These are phyloP conservation scores for Spodoptera exigua DNA, from an alignment of 2,888 invertebrate genomes.

Conservation along the genomic window DNA sequence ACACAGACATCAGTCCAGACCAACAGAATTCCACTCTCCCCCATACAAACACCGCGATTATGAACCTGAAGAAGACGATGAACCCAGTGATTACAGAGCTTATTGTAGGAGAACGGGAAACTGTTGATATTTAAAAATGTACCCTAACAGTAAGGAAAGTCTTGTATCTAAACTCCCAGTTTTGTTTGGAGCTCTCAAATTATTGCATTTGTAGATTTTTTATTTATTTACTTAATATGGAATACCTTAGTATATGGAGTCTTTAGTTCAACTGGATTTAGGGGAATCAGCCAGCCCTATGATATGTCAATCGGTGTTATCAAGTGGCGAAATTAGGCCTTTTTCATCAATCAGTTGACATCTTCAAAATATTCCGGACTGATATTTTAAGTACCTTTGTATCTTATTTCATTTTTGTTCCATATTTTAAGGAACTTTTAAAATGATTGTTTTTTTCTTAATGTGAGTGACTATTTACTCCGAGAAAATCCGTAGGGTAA, in stretches of 20 bases:
- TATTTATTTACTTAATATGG: neutral
- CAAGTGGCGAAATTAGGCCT: no score
- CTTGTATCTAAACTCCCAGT: conserved; percentile 21
- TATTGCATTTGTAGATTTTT: conserved; percentile 54
- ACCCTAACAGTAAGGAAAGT: conserved; percentile 45
- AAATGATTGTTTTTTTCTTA: conserved; percentile 21
- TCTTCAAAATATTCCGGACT: no score
- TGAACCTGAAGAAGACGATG: conserved; percentile 70
- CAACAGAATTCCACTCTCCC: conserved; percentile 54
- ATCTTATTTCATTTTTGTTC: conserved; percentile 33
- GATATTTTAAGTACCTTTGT: no score
- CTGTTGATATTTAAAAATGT: conserved; percentile 61
- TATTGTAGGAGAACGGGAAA: conserved; percentile 78
- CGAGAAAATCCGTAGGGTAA: conserved; percentile 20
- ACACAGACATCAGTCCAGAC: conserved; percentile 56
- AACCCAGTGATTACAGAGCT: conserved; percentile 67
- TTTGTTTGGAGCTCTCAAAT: conserved; percentile 31
- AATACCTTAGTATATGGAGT: no score
- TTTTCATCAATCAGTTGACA: no score
- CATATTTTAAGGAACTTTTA: conserved; percentile 7
- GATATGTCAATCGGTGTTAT: no score
- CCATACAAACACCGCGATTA: conserved; percentile 67
- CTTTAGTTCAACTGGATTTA: no score
- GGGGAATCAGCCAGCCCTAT: no score
- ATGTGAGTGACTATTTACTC: no score